Conservation (phyloP, 2,113 vertebrate genomes). For the Amphiprion percula region DNA sequence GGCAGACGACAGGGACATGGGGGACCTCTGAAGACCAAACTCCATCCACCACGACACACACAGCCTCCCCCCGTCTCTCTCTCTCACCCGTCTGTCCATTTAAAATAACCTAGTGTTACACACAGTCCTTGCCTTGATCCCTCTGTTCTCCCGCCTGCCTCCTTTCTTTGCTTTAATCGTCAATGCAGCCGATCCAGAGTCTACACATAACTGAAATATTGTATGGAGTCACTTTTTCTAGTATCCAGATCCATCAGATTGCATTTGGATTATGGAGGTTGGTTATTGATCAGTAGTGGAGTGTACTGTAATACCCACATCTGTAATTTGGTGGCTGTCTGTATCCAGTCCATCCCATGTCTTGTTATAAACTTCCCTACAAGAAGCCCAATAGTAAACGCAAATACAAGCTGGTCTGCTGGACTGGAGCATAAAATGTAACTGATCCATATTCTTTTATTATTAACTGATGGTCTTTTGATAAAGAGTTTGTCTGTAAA, state of each 20-base stretch:
- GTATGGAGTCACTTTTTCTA: slow-evolving; percentile 32
- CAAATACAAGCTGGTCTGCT: slow-evolving; percentile 15
- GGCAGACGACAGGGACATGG: slow-evolving; percentile 92
- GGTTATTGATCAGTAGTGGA: slow-evolving; percentile 60
- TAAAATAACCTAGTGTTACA: slow-evolving; percentile 50
- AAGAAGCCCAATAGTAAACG: slow-evolving; percentile 27
- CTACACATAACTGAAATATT: slow-evolving; percentile 24
- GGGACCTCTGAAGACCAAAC: slow-evolving; percentile 88
- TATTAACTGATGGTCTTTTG: slow-evolving; percentile 38
- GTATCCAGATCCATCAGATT: slow-evolving; percentile 45
- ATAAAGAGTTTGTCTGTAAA: slow-evolving; percentile 56
- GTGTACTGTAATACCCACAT: slow-evolving; percentile 48
- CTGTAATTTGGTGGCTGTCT: slow-evolving; percentile 57
- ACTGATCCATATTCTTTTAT: slow-evolving; percentile 26
- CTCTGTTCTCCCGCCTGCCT: slow-evolving; percentile 39
- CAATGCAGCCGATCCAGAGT: slow-evolving; percentile 38
- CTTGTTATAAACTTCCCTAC: slow-evolving; percentile 38
- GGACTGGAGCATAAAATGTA: slow-evolving; percentile 32
- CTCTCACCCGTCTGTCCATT: slow-evolving; percentile 53
- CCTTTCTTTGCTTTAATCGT: slow-evolving; percentile 62
- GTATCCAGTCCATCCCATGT: slow-evolving; percentile 44
- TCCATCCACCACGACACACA: slow-evolving; percentile 31
- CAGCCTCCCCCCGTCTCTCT: slow-evolving; percentile 38
- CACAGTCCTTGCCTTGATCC: slow-evolving; percentile 47
- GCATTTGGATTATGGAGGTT: slow-evolving; percentile 19